A percentile compares a stretch with the other conserved stretches of the same genome.
Evolutionary conservation across 2,797 vertebrate genomes (phyloP).

Genomic region (Coregonus ussuriensis): DNA sequence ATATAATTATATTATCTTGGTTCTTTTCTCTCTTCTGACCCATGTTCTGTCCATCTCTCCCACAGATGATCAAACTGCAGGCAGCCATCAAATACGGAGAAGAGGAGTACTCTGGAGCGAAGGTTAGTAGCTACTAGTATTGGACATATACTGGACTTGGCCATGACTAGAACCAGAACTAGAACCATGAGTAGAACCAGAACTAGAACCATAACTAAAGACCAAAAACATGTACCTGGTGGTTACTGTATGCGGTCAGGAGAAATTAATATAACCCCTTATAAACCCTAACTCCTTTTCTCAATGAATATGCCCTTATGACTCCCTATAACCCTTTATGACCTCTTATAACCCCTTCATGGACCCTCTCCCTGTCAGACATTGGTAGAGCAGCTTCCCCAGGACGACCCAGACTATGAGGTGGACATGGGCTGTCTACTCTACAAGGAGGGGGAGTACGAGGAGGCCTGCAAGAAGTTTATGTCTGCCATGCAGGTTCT

Average conservation of each 20-base stretch:
- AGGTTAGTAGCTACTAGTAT: conserved; percentile 63
- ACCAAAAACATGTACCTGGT: too few relatives aligned
- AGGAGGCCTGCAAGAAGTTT: conserved; percentile 89
- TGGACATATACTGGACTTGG: not conserved
- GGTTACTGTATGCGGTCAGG: too few relatives aligned
- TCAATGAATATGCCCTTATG: not conserved
- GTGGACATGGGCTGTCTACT: conserved; percentile 91
- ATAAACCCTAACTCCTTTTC: not conserved
- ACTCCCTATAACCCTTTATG: not conserved
- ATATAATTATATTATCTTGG: too few relatives aligned
- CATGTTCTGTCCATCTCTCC: not conserved
- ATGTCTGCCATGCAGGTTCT: conserved; percentile 84
- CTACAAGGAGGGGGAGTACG: conserved; percentile 86
- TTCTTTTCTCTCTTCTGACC: not conserved
- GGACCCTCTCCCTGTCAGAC: conserved; percentile 63
- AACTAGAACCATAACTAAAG: too few relatives aligned
- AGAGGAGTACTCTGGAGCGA: conserved; percentile 86
- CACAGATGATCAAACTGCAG: conserved; percentile 84
- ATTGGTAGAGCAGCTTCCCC: conserved; percentile 86
- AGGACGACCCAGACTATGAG: conserved; percentile 82
- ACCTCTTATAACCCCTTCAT: not conserved
- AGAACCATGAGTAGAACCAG: too few relatives aligned
- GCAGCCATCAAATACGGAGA: conserved; percentile 91
- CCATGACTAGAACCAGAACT: not conserved
- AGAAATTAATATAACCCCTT: too few relatives aligned